Evolutionary conservation across 2,113 vertebrate genomes (phyloP).

Genomic region (Laticauda laticaudata): DNA sequence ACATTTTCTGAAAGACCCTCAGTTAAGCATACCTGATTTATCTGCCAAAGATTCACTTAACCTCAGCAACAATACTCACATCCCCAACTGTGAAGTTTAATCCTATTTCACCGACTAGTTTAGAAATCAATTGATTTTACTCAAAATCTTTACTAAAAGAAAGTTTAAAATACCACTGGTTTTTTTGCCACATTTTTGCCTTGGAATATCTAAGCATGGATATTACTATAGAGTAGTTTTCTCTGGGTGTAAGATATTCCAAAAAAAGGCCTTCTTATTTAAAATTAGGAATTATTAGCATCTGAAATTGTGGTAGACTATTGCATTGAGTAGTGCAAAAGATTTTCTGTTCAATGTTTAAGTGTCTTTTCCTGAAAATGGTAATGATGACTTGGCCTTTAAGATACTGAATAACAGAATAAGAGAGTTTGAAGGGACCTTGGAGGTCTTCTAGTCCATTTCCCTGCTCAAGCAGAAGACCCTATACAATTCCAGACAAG

Average conservation of each 20-base stretch:
- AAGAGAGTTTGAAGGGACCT: not conserved
- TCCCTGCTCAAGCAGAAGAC: no score
- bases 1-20: not conserved
- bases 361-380: not conserved
- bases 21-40: not conserved
- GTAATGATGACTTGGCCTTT: not conserved
- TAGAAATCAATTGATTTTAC: not conserved
- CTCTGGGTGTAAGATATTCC: not conserved
- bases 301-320: not conserved
- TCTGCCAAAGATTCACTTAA: not conserved
- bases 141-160: not conserved
- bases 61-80: not conserved
- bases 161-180: not conserved
- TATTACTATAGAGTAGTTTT: not conserved
- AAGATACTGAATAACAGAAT: not conserved
- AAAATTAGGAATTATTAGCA: not conserved
- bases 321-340: not conserved
- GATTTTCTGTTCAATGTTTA: not conserved
- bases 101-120: not conserved
- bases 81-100: not conserved
- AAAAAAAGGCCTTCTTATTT: not conserved
- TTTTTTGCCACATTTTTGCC: not conserved
- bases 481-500: not conserved
- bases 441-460: not conserved
- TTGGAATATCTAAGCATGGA: not conserved